Evolutionary conservation across 2,113 vertebrate genomes (phyloP).

Genomic region (Paradoxurus hermaphroditus): DNA sequence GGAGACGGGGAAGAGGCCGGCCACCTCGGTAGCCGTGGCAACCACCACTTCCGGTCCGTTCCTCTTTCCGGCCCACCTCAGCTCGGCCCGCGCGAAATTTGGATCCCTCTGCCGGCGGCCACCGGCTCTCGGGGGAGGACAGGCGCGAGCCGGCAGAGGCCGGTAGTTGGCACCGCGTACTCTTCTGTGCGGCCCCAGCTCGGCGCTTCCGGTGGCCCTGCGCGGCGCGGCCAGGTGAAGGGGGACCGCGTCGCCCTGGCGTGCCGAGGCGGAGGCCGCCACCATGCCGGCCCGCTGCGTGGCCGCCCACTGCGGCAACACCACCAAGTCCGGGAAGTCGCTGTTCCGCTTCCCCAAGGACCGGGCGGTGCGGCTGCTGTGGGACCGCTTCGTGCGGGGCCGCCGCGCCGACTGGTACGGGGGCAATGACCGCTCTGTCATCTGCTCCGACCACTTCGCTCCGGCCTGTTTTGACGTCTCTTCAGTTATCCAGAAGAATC

Average conservation of each 20-base stretch:
- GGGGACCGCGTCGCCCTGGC: not conserved
- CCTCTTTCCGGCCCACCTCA: not conserved
- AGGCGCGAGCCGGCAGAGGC: rapidly evolving
- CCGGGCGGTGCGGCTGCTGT: not conserved
- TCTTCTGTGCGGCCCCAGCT: not conserved
- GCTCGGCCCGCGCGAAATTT: conserved; percentile 44
- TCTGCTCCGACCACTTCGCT: not conserved
- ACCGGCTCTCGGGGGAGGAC: rapidly evolving
- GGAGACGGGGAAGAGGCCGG: not conserved
- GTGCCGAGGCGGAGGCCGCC: not conserved
- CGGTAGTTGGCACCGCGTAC: rapidly evolving
- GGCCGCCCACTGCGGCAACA: not conserved
- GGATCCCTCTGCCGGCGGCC: not conserved
- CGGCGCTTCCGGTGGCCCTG: not conserved
- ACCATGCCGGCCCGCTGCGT: not conserved
- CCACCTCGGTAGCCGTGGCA: conserved; percentile 54
- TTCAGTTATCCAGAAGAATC: not conserved
- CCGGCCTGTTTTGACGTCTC: not conserved
- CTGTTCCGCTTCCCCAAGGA: not conserved
- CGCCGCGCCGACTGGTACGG: not conserved
- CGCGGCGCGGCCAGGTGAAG: not conserved
- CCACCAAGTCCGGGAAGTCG: not conserved
- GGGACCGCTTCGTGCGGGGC: not conserved
- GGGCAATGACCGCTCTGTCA: not conserved
- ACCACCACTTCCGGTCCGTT: conserved; percentile 74